Conservation (phyloP, 2,113 vertebrate genomes). For the Dolichallabes microphthalmus region DNA sequence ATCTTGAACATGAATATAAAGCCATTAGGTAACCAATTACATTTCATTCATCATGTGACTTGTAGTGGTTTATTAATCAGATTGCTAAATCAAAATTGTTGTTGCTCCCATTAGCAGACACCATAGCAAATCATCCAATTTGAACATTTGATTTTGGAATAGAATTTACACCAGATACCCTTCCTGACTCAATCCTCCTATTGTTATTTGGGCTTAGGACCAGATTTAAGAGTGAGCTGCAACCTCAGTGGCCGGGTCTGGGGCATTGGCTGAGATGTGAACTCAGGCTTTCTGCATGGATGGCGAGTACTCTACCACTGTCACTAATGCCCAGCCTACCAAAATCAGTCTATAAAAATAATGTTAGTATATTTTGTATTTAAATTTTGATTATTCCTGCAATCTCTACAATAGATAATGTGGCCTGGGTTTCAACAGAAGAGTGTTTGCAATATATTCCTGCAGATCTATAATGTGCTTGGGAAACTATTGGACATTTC, state of each 20-base stretch:
- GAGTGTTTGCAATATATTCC: not conserved
- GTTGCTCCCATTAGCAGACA: too few relatives aligned
- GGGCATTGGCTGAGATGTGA: too few relatives aligned
- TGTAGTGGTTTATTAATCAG: not conserved
- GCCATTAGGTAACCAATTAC: not conserved
- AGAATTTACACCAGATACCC: too few relatives aligned
- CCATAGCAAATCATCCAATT: too few relatives aligned
- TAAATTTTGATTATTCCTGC: not conserved
- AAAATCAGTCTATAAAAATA: not conserved
- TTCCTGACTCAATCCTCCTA: too few relatives aligned
- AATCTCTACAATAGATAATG: not conserved
- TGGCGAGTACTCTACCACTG: too few relatives aligned
- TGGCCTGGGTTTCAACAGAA: not conserved
- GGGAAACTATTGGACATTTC: not conserved
- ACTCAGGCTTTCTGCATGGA: too few relatives aligned
- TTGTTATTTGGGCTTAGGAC: too few relatives aligned
- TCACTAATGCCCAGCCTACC: not conserved
- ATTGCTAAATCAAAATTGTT: too few relatives aligned
- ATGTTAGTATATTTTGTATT: not conserved
- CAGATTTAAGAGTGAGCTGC: too few relatives aligned
- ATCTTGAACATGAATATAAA: not conserved
- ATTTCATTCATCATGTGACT: not conserved
- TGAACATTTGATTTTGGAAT: too few relatives aligned
- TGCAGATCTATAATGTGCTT: not conserved
- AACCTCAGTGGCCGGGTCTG: too few relatives aligned